Evolutionary conservation across 2,888 invertebrate species (phyloP).

Genomic region (Laothoe populi): DNA sequence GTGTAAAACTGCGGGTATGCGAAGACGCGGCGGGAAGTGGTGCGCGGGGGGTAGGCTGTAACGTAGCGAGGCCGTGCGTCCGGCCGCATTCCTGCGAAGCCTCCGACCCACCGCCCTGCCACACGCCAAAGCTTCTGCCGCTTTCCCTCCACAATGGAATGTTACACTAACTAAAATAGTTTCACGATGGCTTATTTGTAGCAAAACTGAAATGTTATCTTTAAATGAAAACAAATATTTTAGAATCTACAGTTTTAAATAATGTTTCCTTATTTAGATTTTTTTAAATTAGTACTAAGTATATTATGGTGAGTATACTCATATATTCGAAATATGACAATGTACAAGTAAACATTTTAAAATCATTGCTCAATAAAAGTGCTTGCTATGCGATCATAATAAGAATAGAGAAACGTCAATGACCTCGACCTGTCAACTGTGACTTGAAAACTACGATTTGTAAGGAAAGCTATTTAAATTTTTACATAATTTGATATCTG

Average conservation of each 20-base stretch:
- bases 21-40: slow-evolving; percentile 32
- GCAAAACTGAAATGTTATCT: not conserved
- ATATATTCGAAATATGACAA: no score
- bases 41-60: slow-evolving; percentile 35
- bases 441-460: no score
- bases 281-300: not conserved
- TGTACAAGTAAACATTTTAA: not conserved
- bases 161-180: slow-evolving; percentile 26
- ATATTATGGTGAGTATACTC: no score
- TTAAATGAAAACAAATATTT: not conserved
- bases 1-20: slow-evolving; percentile 24
- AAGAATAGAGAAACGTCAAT: no score
- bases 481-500: no score
- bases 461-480: no score
- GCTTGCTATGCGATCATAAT: no score
- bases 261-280: not conserved
- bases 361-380: not conserved
- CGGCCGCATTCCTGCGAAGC: slow-evolving; percentile 80
- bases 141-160: slow-evolving; percentile 58
- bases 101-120: slow-evolving; percentile 63
- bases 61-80: slow-evolving; percentile 35
- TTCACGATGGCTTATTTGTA: slow-evolving; percentile 26
- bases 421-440: no score
- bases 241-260: not conserved
- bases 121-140: slow-evolving; percentile 51